Base-by-base conservation (phyloP, 2,888 invertebrate species). In the Drosophila melanosoma region DNA sequence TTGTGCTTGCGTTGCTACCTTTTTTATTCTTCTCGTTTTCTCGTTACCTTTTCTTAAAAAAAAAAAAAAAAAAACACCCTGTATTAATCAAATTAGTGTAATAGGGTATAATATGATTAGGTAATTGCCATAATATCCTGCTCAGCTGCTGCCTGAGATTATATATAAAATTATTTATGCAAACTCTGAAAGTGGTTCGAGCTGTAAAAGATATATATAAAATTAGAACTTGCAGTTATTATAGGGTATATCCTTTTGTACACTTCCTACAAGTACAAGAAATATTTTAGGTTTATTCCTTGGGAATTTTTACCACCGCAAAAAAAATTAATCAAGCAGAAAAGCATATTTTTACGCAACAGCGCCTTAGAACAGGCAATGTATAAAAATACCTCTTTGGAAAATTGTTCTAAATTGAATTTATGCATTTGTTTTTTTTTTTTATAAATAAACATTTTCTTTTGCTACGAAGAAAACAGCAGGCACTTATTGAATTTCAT, bases 301-400 rank as follows among this genome's bases (percentile, higher is more conserved):
- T 71, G 48, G 38, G 57, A 23, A 67, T 64, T 69, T 61, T 74
- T 65, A 67, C 59, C 73, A 70, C 72, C 77, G 61, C 75, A 76
- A 73, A 82, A 69, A 81, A 81, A 89, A 84, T 87, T 89, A 89
- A 87, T 87, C 86, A 86, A 87, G 89, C 79, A 82, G 82, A 86
- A 86, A 78, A 67, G 69, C 64, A 78, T 65, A 42, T 71, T 76
- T 65, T 79, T 72, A 78, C 80, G 78, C 82, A 66, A 71, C 62
- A 57, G 26, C 82, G 70, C 80, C 80, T 65, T 70, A 69, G 58
- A 71, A 57, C 56, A 61, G 49, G 52, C 81, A 32, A 69, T 61
- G 63, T 52, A 56, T 49, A 45, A 40, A 40, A 58, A 51, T 65
- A 62, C 74, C 64, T 66, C 56, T 60, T 74, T n/a, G 40, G 48